phyloP scores from a whole-genome alignment of 1,140 invertebrate species.

The Ceratina calcarata region DNA sequence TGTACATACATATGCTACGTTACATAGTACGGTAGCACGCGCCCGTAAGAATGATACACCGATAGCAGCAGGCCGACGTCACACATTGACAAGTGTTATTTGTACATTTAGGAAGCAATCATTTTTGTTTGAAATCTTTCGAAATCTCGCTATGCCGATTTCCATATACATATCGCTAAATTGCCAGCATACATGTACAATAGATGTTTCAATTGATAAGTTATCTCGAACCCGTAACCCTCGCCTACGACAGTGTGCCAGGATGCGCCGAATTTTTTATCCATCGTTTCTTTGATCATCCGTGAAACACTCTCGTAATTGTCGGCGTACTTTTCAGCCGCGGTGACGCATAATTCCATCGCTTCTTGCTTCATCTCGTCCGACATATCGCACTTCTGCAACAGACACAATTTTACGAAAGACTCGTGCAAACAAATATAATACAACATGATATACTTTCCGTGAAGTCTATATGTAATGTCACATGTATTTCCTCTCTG shows the following conservation, averaged over 20 bases:
- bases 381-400: conserved; percentile 93
- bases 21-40: too few relatives aligned
- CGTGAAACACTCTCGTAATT: conserved; percentile 89
- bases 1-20: conserved; percentile 5
- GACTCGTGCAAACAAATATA: too few relatives aligned
- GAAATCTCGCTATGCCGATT: conserved; percentile 76
- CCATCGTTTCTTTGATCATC: conserved; percentile 97
- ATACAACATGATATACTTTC: neutral
- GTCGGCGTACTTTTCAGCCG: conserved; percentile 93
- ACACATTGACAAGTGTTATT: too few relatives aligned
- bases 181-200: conserved; percentile 97
- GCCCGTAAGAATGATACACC: too few relatives aligned
- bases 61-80: too few relatives aligned
- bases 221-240: conserved; percentile 96
- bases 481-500: too few relatives aligned
- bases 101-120: conserved; percentile 7
- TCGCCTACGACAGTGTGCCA: conserved; percentile 98
- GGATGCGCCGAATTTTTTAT: conserved; percentile 96
- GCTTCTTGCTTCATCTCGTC: conserved; percentile 95
- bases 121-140: too few relatives aligned
- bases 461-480: too few relatives aligned
- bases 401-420: conserved; percentile 1
- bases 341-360: conserved; percentile 94
- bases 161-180: conserved; percentile 95
- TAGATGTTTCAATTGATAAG: conserved; percentile 95